Conservation (phyloP, 2,888 invertebrate species). For the Amphipyra tragopoginis region DNA sequence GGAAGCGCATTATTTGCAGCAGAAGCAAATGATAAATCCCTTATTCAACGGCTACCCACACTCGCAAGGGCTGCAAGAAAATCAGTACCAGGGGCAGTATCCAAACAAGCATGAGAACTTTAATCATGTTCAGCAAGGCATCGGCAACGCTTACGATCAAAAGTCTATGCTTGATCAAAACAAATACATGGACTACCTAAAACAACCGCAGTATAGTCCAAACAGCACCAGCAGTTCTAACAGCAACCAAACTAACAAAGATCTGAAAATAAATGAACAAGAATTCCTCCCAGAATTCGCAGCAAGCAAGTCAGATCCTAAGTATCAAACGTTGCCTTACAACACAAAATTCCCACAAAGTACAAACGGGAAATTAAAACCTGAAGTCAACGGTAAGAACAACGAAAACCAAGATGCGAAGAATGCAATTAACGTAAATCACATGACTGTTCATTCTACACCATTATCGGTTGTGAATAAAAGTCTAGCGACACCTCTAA, state of each 20-base stretch:
- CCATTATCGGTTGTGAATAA: constrained; percentile 90
- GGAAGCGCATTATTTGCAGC: constrained; percentile 88
- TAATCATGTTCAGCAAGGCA: constrained; percentile 85
- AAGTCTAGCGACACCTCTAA: constrained; percentile 91
- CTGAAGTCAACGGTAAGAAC: constrained; percentile 79
- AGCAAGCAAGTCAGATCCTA: constrained; percentile 96
- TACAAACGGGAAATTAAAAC: constrained; percentile 80
- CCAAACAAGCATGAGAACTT: constrained; percentile 82
- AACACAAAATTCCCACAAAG: constrained; percentile 95
- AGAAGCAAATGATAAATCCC: constrained; percentile 88
- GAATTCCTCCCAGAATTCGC: constrained; percentile 92
- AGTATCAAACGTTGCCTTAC: constrained; percentile 97
- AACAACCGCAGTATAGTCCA: constrained; percentile 90
- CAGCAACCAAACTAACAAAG: constrained; percentile 86
- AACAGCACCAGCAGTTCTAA: constrained; percentile 88
- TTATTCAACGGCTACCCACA: constrained; percentile 84
- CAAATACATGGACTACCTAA: constrained; percentile 87
- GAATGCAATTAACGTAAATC: constrained; percentile 83
- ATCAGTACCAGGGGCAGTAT: constrained; percentile 82
- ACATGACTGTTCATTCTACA: constrained; percentile 89
- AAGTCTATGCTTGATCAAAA: constrained; percentile 85
- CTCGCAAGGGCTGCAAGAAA: constrained; percentile 77
- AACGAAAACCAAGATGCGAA: constrained; percentile 78
- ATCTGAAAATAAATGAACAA: constrained; percentile 86
- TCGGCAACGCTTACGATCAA: constrained; percentile 85